phyloP scores from a whole-genome alignment of 2,797 vertebrate species.

The Saguinus oedipus region DNA sequence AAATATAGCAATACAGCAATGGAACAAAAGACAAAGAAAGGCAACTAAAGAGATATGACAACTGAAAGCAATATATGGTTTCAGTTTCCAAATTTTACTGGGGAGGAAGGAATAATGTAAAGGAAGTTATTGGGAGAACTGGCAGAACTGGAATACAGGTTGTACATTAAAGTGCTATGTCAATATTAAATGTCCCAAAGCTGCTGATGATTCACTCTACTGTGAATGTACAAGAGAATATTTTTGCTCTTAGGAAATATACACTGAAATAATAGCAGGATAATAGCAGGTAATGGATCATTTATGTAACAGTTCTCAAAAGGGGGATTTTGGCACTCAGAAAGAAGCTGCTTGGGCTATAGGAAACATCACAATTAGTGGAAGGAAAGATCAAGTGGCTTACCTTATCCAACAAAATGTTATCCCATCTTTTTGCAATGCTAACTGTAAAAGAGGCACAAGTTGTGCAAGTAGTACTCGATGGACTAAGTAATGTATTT shows the following conservation, averaged over 20 bases:
- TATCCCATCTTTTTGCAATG: conserved; percentile 99
- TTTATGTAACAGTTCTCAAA: background rate
- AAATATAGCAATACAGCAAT: background rate
- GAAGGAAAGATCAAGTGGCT: conserved; percentile 98
- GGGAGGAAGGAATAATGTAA: background rate
- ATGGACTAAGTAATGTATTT: conserved; percentile 99
- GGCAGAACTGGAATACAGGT: background rate
- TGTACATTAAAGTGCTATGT: background rate
- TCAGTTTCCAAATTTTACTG: background rate
- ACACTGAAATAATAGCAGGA: background rate
- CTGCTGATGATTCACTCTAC: background rate
- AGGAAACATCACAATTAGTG: conserved; percentile 99
- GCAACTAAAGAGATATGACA: background rate
- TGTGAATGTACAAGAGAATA: background rate
- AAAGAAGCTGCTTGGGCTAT: conserved; percentile 99
- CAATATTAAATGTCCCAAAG: background rate
- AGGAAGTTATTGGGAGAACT: background rate
- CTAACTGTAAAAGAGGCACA: conserved; percentile 98
- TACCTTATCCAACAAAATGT: conserved; percentile 98
- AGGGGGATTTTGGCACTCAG: conserved; percentile 99
- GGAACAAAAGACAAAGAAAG: background rate
- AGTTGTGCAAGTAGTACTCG: conserved; percentile 97
- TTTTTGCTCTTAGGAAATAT: background rate
- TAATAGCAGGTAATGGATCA: background rate
- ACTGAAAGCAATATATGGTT: background rate